Conservation (phyloP, 1,140 invertebrate genomes). For the Magallana angulata region DNA sequence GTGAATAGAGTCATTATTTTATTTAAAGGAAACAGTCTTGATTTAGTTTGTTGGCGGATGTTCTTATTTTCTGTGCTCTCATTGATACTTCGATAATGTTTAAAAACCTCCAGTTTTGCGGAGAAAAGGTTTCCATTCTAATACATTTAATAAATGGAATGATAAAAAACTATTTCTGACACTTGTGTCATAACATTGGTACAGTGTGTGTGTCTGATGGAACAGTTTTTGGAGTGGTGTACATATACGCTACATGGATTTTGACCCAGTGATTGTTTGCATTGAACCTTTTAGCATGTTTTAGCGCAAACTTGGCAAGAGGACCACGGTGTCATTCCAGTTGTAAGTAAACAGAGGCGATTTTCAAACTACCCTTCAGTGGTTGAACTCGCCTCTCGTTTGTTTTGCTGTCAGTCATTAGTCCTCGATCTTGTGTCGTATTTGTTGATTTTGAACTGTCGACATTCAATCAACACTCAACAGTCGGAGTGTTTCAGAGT, state of each 20-base stretch:
- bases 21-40: too few relatives aligned
- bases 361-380: constrained; percentile 19
- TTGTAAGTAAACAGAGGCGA: constrained; percentile 6
- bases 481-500: background rate
- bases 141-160: background rate
- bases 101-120: background rate
- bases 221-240: constrained; percentile 1
- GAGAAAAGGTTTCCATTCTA: background rate
- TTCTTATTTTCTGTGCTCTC: background rate
- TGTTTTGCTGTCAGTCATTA: background rate
- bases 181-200: constrained; percentile 6
- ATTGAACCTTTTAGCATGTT: constrained; percentile 7
- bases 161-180: background rate
- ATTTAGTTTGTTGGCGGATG: background rate
- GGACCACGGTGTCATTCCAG: background rate
- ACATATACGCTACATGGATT: background rate
- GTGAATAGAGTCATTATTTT: too few relatives aligned
- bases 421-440: background rate
- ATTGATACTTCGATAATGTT: background rate
- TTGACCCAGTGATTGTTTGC: constrained; percentile 13
- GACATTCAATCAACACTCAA: constrained; percentile 16
- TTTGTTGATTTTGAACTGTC: constrained; percentile 21
- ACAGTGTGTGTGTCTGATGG: background rate
- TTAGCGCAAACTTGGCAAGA: constrained; percentile 1
- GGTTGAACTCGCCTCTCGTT: background rate